Conservation (phyloP, 2,888 invertebrate species). For the Yponomeuta plumbellus region DNA sequence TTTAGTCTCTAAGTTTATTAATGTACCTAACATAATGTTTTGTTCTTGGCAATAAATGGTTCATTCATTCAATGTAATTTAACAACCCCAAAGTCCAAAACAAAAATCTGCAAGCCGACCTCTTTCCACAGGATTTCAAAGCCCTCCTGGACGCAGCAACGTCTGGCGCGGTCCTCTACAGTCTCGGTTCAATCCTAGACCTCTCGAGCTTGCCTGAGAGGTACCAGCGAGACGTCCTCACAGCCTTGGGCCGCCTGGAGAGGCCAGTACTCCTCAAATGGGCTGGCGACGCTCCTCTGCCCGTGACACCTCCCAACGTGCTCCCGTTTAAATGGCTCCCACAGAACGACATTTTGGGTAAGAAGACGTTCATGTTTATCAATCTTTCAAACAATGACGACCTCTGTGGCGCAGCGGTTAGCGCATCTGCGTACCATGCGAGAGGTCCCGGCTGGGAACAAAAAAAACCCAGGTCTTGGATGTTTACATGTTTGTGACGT, state of each 20-base stretch:
- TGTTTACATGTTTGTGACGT: no score
- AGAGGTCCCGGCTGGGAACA: no score
- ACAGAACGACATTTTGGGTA: slow-evolving; percentile 67
- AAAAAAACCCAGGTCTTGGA: no score
- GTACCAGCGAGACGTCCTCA: slow-evolving; percentile 46
- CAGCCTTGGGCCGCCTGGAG: slow-evolving; percentile 51
- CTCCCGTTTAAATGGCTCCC: slow-evolving; percentile 73
- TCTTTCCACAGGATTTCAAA: slow-evolving; percentile 18
- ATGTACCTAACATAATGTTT: no score
- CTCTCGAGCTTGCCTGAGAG: slow-evolving; percentile 53
- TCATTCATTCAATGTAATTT: no score
- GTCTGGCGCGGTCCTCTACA: slow-evolving; percentile 65
- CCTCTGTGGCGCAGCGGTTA: no score
- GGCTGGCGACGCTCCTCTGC: slow-evolving; percentile 48
- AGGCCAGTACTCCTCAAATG: slow-evolving; percentile 67
- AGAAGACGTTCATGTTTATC: neutral
- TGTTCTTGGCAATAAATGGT: no score
- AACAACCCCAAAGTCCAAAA: no score
- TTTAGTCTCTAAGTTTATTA: no score
- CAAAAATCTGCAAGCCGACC: neutral
- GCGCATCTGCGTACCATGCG: no score
- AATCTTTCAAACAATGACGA: no score
- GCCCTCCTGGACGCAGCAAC: slow-evolving; percentile 17
- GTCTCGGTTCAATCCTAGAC: slow-evolving; percentile 62
- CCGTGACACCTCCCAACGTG: slow-evolving; percentile 59